Conservation (phyloP, 2,797 vertebrate genomes). For the Lerista edwardsae region DNA sequence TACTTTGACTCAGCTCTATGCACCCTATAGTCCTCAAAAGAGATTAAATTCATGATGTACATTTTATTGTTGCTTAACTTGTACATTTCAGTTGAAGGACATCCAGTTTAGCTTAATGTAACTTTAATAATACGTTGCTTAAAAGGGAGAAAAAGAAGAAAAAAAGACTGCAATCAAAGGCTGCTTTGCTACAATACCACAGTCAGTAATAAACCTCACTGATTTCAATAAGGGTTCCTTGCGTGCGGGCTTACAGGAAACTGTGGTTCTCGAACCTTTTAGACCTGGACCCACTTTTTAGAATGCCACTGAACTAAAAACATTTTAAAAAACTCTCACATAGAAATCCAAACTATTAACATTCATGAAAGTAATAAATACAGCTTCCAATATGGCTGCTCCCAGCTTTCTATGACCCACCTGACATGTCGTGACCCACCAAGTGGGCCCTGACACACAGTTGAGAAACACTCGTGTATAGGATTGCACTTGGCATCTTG, state of each 20-base stretch:
- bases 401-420: too few relatives aligned
- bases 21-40: neutral
- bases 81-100: constrained; percentile 27
- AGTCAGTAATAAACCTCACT: neutral
- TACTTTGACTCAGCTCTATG: constrained; percentile 11
- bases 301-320: too few relatives aligned
- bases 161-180: neutral
- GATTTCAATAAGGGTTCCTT: neutral
- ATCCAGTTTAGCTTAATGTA: constrained; percentile 14
- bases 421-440: too few relatives aligned
- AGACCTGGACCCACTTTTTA: too few relatives aligned
- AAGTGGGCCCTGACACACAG: too few relatives aligned
- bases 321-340: too few relatives aligned
- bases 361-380: too few relatives aligned
- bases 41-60: neutral
- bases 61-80: constrained; percentile 58
- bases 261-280: too few relatives aligned
- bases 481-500: neutral
- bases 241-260: too few relatives aligned
- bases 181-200: neutral
- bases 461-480: too few relatives aligned
- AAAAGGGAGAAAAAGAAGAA: neutral
- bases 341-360: too few relatives aligned
- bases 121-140: neutral
- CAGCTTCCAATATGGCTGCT: too few relatives aligned